Evolutionary conservation across 2,888 invertebrate species (phyloP), one percentile per base, ranked within the genome.

Genomic region (Pyrochroa serraticornis): DNA sequence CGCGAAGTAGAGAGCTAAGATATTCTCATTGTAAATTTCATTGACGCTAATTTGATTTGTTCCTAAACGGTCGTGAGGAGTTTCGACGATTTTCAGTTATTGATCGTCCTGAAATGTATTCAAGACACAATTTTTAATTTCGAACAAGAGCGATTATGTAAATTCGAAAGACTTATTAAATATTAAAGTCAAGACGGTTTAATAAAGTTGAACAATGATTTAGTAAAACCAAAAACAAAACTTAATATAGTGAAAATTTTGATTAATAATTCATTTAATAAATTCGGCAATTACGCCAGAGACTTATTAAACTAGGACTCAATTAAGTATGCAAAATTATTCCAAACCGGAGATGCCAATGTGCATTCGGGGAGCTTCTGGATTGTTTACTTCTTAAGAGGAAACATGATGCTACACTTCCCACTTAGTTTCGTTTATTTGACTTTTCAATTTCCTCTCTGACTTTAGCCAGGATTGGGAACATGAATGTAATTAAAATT

Each of bases 301-400:
- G 61, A 63, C 64, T 66, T 65, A 64, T 59, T 63, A 62, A 64
- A 58, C 53, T 44, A 13, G 39, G 49, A 41, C 30, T 47, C 65
- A 64, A 65, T 67, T 68, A 64, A 57, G 61, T 66, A 71, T 71
- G 68, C 65, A 71, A 69, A 70, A 62, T 69, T 68, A 68, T 69
- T 71, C 67, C 50, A 37, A 48, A 60, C 64, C 60, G 62, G 58
- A 56, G 63, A 62, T 62, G 63, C 58, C 55, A 58, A 58, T 58
- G 61, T 58, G 60, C 58, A 58, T 36, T 60, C 9, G 31, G 46
- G 45, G 60, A 50, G 57, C 47, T 65, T 57, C 54, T 35, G 35
- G 50, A 55, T 58, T 68, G 65, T 68, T 69, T 65, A 58, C 62
- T 60, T 56, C 46, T 48, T 52, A 53, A 54, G 50, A 63, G 65